Conservation (phyloP, 1,140 invertebrate genomes). For the Pseudomyrmex dendroicus region DNA sequence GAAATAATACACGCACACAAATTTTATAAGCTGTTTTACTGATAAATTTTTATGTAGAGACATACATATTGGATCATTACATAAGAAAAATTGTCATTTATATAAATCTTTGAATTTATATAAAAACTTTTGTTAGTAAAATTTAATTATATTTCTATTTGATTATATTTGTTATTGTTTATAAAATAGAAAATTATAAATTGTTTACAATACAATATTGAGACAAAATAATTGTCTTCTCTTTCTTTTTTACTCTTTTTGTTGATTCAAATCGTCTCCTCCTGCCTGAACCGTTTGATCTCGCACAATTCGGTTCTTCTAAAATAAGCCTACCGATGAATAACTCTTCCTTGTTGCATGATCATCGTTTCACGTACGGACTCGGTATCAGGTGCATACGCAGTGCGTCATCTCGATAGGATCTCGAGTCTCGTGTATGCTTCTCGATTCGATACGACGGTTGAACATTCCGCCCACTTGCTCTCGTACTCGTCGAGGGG, state of each 20-base stretch:
- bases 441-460: conserved; percentile 69
- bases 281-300: conserved; percentile 20
- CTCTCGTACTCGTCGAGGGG: conserved; percentile 48
- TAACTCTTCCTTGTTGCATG: conserved; percentile 64
- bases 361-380: conserved; percentile 65
- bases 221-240: too few species aligned
- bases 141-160: background rate
- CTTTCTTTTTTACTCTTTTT: background rate
- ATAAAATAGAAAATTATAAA: background rate
- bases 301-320: conserved; percentile 68
- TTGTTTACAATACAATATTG: background rate
- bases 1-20: background rate
- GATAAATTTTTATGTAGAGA: background rate
- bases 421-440: conserved; percentile 74
- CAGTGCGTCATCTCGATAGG: conserved; percentile 84
- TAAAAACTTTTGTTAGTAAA: too few species aligned
- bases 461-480: conserved; percentile 82
- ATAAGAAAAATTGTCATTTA: too few species aligned
- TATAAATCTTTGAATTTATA: too few species aligned
- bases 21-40: background rate
- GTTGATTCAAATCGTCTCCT: conserved; percentile 11
- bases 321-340: conserved; percentile 79
- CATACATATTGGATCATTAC: too few species aligned
- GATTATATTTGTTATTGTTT: background rate
- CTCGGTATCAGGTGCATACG: conserved; percentile 83